Evolutionary conservation across 1,140 invertebrate species (phyloP).

Genomic region (Halotydeus destructor): DNA sequence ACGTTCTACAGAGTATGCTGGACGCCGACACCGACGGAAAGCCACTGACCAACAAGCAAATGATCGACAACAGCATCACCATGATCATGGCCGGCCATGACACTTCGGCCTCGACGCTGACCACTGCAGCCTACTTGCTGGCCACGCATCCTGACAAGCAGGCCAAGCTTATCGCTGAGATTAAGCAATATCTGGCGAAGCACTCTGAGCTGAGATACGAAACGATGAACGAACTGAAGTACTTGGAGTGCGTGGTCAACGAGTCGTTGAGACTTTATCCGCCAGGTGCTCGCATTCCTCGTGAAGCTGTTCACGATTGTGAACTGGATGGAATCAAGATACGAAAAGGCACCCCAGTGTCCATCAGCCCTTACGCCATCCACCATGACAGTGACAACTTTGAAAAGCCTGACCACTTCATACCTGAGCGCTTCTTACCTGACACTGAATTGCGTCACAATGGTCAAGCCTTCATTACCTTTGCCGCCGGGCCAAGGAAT

Average conservation of each 20-base stretch:
- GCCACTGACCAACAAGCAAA: slow-evolving; percentile 10
- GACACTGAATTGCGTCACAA: slow-evolving; percentile 18
- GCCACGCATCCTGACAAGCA: slow-evolving; percentile 10
- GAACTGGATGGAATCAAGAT: slow-evolving; percentile 15
- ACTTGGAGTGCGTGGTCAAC: slow-evolving; percentile 20
- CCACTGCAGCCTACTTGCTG: slow-evolving; percentile 12
- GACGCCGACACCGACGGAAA: too few relatives aligned
- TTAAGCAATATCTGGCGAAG: neutral
- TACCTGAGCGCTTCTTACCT: slow-evolving; percentile 16
- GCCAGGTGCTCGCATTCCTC: slow-evolving; percentile 33
- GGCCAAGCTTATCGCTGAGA: slow-evolving; percentile 3
- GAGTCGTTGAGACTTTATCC: slow-evolving; percentile 39
- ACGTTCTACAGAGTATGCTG: too few relatives aligned
- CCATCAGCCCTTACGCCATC: slow-evolving; percentile 16
- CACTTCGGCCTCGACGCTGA: slow-evolving; percentile 26
- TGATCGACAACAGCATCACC: slow-evolving; percentile 34
- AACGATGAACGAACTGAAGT: slow-evolving; percentile 17
- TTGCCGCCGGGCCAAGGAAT: slow-evolving; percentile 27
- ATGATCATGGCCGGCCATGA: slow-evolving; percentile 49
- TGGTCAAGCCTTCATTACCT: slow-evolving; percentile 26
- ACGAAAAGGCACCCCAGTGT: slow-evolving; percentile 15
- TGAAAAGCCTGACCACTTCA: slow-evolving; percentile 18
- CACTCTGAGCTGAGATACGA: slow-evolving; percentile 13
- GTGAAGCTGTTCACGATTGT: neutral
- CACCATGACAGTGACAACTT: slow-evolving; percentile 17